These are phyloP conservation scores for Notiomystis cincta DNA, from an alignment of 2,113 vertebrate species.

Conservation along the genomic window DNA sequence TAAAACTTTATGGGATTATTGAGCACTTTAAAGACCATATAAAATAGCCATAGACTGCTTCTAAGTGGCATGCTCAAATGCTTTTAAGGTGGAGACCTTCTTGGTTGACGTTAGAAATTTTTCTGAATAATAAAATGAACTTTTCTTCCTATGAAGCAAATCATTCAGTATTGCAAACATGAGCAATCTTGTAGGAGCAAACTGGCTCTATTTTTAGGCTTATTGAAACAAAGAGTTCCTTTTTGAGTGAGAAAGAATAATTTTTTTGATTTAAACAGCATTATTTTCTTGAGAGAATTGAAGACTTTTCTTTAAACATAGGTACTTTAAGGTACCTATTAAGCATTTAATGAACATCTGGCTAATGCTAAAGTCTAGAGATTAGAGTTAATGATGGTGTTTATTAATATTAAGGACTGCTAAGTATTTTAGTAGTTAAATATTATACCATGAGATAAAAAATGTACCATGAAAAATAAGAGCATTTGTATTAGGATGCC, in stretches of 20 bases:
- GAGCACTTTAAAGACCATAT: neutral
- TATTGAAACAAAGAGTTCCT: neutral
- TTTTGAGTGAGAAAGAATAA: neutral
- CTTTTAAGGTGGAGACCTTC: neutral
- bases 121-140: neutral
- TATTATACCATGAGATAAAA: neutral
- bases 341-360: neutral
- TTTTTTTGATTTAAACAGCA: neutral
- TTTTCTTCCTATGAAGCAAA: neutral
- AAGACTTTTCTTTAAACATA: neutral
- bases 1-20: slow-evolving; percentile 18
- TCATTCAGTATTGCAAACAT: neutral
- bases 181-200: neutral
- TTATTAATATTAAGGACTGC: neutral
- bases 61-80: neutral
- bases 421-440: neutral
- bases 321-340: neutral
- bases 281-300: neutral
- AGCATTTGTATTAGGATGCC: neutral
- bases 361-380: neutral
- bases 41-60: neutral
- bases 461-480: neutral
- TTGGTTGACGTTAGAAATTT: neutral
- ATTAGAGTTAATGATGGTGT: neutral
- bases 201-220: neutral